Conservation (phyloP, 2,797 vertebrate species). For the Borostomias antarcticus region DNA sequence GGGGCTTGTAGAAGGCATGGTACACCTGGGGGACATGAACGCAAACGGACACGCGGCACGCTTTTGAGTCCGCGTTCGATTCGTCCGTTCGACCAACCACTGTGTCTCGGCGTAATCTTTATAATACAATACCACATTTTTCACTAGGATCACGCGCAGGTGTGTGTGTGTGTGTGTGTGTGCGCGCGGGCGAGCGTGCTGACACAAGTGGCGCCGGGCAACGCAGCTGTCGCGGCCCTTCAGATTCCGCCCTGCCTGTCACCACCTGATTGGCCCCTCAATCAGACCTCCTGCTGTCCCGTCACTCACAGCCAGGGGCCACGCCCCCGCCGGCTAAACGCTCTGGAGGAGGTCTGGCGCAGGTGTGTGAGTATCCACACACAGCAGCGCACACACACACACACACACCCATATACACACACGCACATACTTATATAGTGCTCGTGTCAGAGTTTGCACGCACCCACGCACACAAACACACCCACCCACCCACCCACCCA, state of each 20-base stretch:
- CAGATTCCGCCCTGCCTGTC: constrained; percentile 73
- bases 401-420: too few species aligned
- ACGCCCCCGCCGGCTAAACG: constrained; percentile 44
- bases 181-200: constrained; percentile 18
- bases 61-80: too few species aligned
- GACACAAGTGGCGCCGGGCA: constrained; percentile 34
- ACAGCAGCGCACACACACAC: not conserved
- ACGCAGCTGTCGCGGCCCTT: constrained; percentile 57
- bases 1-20: constrained; percentile 93
- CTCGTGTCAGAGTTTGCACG: constrained; percentile 24
- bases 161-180: not conserved
- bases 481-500: too few species aligned
- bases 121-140: not conserved
- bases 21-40: constrained; percentile 79
- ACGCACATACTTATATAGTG: too few species aligned
- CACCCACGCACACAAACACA: too few species aligned
- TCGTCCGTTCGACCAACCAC: too few species aligned
- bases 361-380: constrained; percentile 62
- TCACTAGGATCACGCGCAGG: not conserved
- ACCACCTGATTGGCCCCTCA: constrained; percentile 73
- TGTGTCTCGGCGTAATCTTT: not conserved
- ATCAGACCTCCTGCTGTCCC: constrained; percentile 72
- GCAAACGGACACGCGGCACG: not conserved
- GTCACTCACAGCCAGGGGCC: constrained; percentile 67
- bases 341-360: constrained; percentile 51